Percentiles rank a stretch among this genome's conserved stretches.
phyloP scores from a whole-genome alignment of 1,140 invertebrate genomes.

The Diorhabda sublineata region DNA sequence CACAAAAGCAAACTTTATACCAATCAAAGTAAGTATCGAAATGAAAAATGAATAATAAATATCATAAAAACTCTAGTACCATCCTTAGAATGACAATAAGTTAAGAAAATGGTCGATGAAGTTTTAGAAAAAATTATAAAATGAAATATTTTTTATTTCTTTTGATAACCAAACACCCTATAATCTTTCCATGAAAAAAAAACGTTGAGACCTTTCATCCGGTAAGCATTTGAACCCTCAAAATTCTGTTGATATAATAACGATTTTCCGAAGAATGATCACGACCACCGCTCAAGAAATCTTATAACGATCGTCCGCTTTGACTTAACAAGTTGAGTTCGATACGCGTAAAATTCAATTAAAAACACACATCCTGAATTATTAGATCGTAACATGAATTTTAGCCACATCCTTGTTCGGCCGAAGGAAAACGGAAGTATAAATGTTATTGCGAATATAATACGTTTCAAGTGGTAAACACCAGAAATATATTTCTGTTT shows the following conservation, averaged over 20 bases:
- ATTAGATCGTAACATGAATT: conserved; percentile 8
- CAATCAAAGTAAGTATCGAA: no score
- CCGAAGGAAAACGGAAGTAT: conserved; percentile 4
- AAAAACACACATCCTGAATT: conserved; percentile 12
- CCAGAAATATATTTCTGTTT: background rate
- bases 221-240: background rate
- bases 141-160: no score
- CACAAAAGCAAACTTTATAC: no score
- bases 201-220: background rate
- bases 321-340: background rate
- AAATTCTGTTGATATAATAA: conserved; percentile 1
- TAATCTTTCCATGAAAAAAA: no score
- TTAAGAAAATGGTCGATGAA: no score
- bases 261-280: background rate
- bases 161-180: no score
- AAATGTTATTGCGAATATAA: background rate
- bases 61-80: no score
- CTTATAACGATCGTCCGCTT: background rate
- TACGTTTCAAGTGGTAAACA: background rate
- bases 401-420: conserved; percentile 11
- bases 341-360: conserved; percentile 11
- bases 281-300: conserved; percentile 1
- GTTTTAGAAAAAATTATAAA: no score
- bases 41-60: no score
- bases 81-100: no score